phyloP scores from a whole-genome alignment of 2,113 vertebrate species.

The Corapipo altera region DNA sequence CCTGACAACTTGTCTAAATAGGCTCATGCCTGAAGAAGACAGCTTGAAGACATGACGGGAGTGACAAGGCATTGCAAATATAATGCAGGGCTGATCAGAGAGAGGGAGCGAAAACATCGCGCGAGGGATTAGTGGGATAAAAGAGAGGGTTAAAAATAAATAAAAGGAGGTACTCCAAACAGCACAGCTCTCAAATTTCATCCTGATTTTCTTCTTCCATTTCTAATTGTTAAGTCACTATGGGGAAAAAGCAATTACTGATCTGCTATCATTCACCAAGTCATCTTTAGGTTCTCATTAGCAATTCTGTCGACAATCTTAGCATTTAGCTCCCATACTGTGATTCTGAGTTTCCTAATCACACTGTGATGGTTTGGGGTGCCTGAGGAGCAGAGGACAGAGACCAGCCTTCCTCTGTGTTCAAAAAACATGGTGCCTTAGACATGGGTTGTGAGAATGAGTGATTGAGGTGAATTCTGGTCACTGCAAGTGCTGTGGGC shows the following conservation, averaged over 20 bases:
- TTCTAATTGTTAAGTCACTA: constrained; percentile 43
- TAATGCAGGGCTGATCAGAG: constrained; percentile 10
- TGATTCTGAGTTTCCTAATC: neutral
- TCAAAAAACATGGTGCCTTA: neutral
- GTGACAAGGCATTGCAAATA: constrained; percentile 67
- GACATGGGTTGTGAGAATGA: neutral
- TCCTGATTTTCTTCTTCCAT: constrained; percentile 6
- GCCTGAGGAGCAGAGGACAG: neutral
- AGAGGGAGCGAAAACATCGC: neutral
- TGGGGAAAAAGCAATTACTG: constrained; percentile 40
- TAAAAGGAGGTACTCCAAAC: neutral
- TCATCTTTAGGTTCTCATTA: constrained; percentile 42
- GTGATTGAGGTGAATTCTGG: fast-evolving
- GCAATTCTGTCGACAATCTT: neutral
- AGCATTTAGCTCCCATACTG: neutral
- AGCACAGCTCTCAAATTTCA: constrained; percentile 14
- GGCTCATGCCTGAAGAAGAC: constrained; percentile 66
- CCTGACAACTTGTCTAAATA: constrained; percentile 77
- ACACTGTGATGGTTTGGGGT: neutral
- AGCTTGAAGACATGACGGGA: constrained; percentile 60
- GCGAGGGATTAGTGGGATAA: neutral
- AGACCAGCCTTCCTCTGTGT: neutral
- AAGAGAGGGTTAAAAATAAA: constrained; percentile 54
- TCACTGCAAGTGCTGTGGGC: fast-evolving
- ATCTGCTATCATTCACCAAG: constrained; percentile 2